Conservation (phyloP, 2,888 invertebrate species). For the Allophyes oxyacanthae region DNA sequence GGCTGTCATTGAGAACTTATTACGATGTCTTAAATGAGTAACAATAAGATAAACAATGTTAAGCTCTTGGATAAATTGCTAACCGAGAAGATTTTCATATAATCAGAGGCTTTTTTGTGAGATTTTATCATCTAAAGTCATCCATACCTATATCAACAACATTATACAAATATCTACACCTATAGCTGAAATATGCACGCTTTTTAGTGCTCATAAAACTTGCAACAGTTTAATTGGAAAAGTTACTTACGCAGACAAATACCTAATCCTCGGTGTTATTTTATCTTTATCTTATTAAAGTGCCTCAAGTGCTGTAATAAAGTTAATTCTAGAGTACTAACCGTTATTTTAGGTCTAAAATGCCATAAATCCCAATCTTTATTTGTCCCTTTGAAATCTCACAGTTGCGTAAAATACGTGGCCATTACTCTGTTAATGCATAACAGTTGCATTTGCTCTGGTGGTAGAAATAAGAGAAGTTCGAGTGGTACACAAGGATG, state of each 20-base stretch:
- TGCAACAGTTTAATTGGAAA: no score
- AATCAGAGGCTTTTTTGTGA: no score
- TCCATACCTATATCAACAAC: no score
- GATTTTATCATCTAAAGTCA: no score
- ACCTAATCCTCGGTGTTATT: no score
- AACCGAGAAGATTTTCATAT: no score
- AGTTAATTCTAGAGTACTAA: slow-evolving; percentile 20
- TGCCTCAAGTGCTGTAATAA: neutral
- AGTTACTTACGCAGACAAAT: no score
- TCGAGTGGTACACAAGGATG: slow-evolving; percentile 3
- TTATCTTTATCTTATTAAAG: neutral
- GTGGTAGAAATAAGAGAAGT: slow-evolving; percentile 23
- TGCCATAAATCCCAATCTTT: slow-evolving; percentile 25
- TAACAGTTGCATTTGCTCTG: slow-evolving; percentile 6
- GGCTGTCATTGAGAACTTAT: slow-evolving; percentile 20
- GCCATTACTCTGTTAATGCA: slow-evolving; percentile 2
- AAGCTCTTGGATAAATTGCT: no score
- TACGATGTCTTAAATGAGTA: neutral
- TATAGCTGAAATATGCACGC: no score
- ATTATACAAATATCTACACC: no score
- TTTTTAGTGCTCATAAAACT: no score
- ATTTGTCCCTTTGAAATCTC: slow-evolving; percentile 16
- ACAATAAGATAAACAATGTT: no score
- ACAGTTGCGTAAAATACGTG: slow-evolving; percentile 19
- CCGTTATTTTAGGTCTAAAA: slow-evolving; percentile 13